A percentile compares a stretch with the other conserved stretches of the same genome.
Evolutionary conservation across 2,797 vertebrate genomes (phyloP).

Genomic region (Sus cebifrons): DNA sequence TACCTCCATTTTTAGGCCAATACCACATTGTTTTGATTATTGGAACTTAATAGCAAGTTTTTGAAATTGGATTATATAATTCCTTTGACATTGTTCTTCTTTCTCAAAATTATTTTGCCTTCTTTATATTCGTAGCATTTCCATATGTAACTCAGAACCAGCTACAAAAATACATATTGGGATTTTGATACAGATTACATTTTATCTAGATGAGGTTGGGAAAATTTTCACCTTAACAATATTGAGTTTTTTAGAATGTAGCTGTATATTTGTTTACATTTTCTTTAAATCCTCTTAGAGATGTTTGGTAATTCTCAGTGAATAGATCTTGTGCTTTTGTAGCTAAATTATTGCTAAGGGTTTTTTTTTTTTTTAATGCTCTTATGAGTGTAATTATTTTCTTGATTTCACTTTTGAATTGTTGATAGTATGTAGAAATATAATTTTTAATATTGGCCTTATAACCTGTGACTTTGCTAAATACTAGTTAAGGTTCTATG

Average conservation of each 20-base stretch:
- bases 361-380: not conserved
- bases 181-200: not conserved
- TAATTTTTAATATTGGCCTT: not conserved
- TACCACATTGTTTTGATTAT: not conserved
- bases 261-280: not conserved
- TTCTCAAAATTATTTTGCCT: not conserved
- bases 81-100: not conserved
- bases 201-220: conserved; percentile 14
- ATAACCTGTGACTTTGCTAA: not conserved
- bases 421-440: not conserved
- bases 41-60: conserved; percentile 1
- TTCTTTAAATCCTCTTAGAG: conserved; percentile 23
- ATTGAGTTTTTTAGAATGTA: not conserved
- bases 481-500: not conserved
- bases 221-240: not conserved
- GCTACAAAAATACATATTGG: not conserved
- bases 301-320: not conserved
- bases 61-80: not conserved
- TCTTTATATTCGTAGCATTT: conserved; percentile 9
- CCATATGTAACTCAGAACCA: not conserved
- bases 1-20: not conserved
- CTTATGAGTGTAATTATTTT: conserved; percentile 1
- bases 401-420: conserved; percentile 40
- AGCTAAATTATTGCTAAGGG: conserved; percentile 24
- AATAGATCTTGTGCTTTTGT: not conserved